phyloP scores from a whole-genome alignment of 1,140 invertebrate genomes.

The Hypothenemus hampei region DNA sequence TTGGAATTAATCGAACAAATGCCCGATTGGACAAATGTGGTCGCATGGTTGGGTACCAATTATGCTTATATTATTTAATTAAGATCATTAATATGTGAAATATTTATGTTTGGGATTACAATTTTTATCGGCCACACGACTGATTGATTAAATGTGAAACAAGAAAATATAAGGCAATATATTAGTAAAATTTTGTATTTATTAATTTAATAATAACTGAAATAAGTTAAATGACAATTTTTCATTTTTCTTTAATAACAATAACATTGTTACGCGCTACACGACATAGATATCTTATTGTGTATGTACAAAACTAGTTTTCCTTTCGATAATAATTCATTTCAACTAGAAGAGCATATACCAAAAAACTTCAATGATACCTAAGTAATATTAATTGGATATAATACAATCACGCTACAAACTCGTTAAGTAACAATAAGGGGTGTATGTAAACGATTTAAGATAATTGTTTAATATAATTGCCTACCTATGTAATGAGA shows the following conservation, averaged over 20 bases:
- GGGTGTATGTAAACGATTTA: conserved; percentile 45
- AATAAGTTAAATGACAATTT: conserved; percentile 46
- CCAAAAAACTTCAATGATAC: conserved; percentile 25
- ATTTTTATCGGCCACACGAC: background rate
- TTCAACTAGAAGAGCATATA: conserved; percentile 21
- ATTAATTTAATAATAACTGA: conserved; percentile 41
- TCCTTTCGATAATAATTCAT: conserved; percentile 24
- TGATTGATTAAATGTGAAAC: background rate
- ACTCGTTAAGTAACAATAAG: conserved; percentile 42
- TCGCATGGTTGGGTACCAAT: conserved; percentile 37
- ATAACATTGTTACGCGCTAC: conserved; percentile 40
- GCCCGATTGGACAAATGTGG: conserved; percentile 41
- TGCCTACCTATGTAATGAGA: too few relatives aligned
- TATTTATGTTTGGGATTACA: background rate
- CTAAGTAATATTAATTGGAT: too few relatives aligned
- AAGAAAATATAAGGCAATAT: background rate
- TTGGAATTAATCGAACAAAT: conserved; percentile 37
- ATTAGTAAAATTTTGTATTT: background rate
- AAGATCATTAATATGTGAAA: background rate
- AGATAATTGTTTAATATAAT: conserved; percentile 23
- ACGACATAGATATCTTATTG: conserved; percentile 42
- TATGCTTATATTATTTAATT: conserved; percentile 39
- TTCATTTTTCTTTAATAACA: conserved; percentile 44
- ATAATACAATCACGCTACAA: conserved; percentile 46
- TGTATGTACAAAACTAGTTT: conserved; percentile 40